phyloP scores from a whole-genome alignment of 1,140 invertebrate species.

The roundworm (Caenorhabditis elegans) region WBcel235 BX284603.4:9259501-9260000 shows the following conservation, averaged over 20 bases:
- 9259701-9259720: not conserved
- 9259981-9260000: not conserved
- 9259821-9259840: no score
- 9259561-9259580: not conserved
- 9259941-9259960: slow-evolving; percentile 3
- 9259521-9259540: not conserved
- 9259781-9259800: not conserved
- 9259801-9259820: not conserved
- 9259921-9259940: not conserved
- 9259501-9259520: not conserved
- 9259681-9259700: not conserved
- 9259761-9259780: not conserved
- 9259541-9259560: not conserved
- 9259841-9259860: not conserved
- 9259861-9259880: not conserved
- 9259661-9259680: no score
- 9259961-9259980: slow-evolving; percentile 12
- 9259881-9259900: no score
- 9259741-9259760: slow-evolving; percentile 2
- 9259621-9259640: not conserved
- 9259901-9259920: not conserved
- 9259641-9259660: slow-evolving; percentile 29
- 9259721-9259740: not conserved
- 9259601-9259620: not conserved
- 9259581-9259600: not conserved